phyloP scores from a whole-genome alignment of 2,113 vertebrate genomes.

The Myrmecophaga tridactyla region DNA sequence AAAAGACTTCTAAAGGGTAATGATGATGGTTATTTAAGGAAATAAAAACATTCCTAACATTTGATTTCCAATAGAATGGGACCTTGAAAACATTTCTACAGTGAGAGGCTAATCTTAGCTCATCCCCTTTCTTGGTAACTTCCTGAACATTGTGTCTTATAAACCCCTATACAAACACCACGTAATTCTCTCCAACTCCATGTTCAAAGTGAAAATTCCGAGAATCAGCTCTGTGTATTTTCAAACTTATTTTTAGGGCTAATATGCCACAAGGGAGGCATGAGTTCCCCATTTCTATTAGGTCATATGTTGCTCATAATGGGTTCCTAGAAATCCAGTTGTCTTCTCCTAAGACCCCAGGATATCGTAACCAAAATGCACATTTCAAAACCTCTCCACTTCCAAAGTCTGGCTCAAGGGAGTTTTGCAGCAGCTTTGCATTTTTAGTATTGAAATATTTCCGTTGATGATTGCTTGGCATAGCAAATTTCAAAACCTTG shows the following conservation, averaged over 20 bases:
- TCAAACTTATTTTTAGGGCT: constrained; percentile 51
- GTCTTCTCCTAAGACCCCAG: constrained; percentile 52
- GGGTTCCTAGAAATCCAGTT: constrained; percentile 58
- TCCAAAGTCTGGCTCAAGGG: constrained; percentile 57
- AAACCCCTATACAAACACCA: constrained; percentile 58
- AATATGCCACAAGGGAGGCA: constrained; percentile 41
- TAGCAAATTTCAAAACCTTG: constrained; percentile 68
- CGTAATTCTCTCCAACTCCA: constrained; percentile 56
- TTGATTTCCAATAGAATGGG: background rate
- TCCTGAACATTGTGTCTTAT: constrained; percentile 59
- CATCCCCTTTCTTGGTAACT: constrained; percentile 57
- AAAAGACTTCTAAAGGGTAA: constrained; percentile 27
- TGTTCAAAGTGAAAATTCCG: constrained; percentile 51
- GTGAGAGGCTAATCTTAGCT: constrained; percentile 31
- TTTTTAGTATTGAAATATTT: constrained; percentile 73
- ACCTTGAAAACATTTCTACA: constrained; percentile 50
- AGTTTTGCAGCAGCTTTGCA: constrained; percentile 14
- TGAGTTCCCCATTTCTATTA: constrained; percentile 42
- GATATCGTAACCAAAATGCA: constrained; percentile 61
- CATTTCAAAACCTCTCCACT: constrained; percentile 44
- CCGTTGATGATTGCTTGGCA: constrained; percentile 73
- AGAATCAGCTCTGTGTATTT: constrained; percentile 9
- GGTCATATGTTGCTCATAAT: constrained; percentile 52
- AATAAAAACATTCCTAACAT: constrained; percentile 18
- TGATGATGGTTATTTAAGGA: background rate